These are phyloP conservation scores for Zaprionus taronus DNA, from an alignment of 1,140 invertebrate species.

Conservation along the genomic window DNA sequence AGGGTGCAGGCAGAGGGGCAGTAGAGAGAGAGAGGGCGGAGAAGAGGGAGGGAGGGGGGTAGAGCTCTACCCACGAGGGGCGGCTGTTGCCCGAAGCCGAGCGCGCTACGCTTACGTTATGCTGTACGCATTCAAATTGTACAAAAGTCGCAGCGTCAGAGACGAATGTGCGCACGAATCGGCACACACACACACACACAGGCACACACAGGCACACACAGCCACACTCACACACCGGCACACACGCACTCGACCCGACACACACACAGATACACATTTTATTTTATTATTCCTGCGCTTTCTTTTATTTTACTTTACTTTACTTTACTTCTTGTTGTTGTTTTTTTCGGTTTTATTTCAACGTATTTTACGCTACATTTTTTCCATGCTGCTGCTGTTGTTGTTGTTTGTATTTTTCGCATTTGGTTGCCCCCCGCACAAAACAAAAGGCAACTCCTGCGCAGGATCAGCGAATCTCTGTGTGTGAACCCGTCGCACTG, in stretches of 20 bases:
- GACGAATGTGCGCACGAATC: slow-evolving; percentile 71
- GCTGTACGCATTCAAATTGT: slow-evolving; percentile 74
- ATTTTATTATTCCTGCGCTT: slow-evolving; percentile 79
- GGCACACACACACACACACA: slow-evolving; percentile 57
- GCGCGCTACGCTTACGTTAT: slow-evolving; percentile 16
- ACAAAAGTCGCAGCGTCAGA: slow-evolving; percentile 66
- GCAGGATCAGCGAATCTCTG: slow-evolving; percentile 75
- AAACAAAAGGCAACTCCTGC: slow-evolving; percentile 80
- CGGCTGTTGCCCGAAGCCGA: slow-evolving; percentile 41
- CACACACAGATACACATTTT: slow-evolving; percentile 75
- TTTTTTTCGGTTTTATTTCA: slow-evolving; percentile 34
- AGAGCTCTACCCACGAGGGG: background rate
- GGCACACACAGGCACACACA: slow-evolving; percentile 41
- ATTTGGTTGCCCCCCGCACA: slow-evolving; percentile 50
- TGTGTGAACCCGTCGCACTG: slow-evolving; percentile 57
- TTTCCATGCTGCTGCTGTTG: slow-evolving; percentile 41
- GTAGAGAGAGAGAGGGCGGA: background rate
- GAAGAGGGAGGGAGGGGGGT: background rate
- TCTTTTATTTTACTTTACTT: slow-evolving; percentile 60
- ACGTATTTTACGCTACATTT: slow-evolving; percentile 22
- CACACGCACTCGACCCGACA: slow-evolving; percentile 28
- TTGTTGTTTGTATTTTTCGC: slow-evolving; percentile 70
- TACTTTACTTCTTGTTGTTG: slow-evolving; percentile 28
- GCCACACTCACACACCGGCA: background rate
- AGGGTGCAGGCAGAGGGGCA: slow-evolving; percentile 29